Conservation (phyloP, 2,797 vertebrate genomes). For the Microcaecilia unicolor region DNA sequence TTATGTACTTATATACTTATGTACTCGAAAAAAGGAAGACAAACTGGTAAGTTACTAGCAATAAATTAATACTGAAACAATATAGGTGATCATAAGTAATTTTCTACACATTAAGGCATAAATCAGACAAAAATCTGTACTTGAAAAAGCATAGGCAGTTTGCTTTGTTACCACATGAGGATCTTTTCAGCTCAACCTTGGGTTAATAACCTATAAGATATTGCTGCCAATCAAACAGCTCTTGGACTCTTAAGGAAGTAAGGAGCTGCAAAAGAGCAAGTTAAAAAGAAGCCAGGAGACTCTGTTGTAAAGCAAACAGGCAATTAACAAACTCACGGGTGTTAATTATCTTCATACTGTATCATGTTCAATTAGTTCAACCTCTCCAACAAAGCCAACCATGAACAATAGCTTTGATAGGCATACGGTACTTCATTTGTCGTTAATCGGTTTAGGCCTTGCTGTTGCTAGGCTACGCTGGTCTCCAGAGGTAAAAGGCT, state of each 20-base stretch:
- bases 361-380: constrained; percentile 80
- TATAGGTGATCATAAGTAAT: constrained; percentile 45
- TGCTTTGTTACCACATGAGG: constrained; percentile 31
- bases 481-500: constrained; percentile 72
- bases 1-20: too few species aligned
- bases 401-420: constrained; percentile 83
- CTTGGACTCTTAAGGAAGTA: constrained; percentile 40
- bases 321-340: constrained; percentile 84
- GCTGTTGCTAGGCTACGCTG: constrained; percentile 76
- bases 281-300: constrained; percentile 54
- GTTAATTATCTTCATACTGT: constrained; percentile 77
- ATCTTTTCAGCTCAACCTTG: constrained; percentile 33
- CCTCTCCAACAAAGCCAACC: constrained; percentile 71
- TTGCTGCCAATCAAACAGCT: constrained; percentile 43
- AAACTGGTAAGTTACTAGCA: constrained; percentile 46
- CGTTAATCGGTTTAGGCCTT: constrained; percentile 80
- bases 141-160: constrained; percentile 36
- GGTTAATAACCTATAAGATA: constrained; percentile 52
- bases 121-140: constrained; percentile 28
- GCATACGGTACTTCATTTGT: constrained; percentile 79
- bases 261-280: constrained; percentile 48
- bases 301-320: constrained; percentile 74
- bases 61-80: constrained; percentile 55
- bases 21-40: too few species aligned
- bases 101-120: too few species aligned